Evolutionary conservation across 2,113 vertebrate species (phyloP).

Genomic region (Nipponia nippon): DNA sequence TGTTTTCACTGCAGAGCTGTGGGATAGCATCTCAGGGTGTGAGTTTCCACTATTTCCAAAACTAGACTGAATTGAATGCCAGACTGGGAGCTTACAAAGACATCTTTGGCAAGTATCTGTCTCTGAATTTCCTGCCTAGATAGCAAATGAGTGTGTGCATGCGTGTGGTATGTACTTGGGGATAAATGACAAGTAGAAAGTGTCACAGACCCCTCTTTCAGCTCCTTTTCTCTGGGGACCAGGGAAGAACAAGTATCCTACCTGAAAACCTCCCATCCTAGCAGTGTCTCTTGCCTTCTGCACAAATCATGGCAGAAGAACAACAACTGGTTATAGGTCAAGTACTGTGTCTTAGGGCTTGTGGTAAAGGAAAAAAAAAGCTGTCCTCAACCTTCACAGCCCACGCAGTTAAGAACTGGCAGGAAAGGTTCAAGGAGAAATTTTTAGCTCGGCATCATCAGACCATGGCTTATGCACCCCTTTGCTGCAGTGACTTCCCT

Average conservation of each 20-base stretch:
- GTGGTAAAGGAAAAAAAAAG: background rate
- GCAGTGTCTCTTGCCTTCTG: background rate
- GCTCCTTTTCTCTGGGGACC: background rate
- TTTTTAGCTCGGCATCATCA: background rate
- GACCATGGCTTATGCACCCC: background rate
- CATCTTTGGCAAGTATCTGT: background rate
- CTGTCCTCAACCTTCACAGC: background rate
- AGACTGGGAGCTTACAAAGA: background rate
- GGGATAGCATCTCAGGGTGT: background rate
- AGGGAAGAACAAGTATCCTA: background rate
- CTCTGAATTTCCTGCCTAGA: background rate
- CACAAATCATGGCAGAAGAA: background rate
- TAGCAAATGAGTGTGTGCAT: background rate
- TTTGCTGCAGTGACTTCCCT: background rate
- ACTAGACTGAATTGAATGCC: background rate
- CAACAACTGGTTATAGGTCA: background rate
- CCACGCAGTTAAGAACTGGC: background rate
- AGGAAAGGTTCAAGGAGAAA: background rate
- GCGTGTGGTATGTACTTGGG: background rate
- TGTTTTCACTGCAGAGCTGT: background rate
- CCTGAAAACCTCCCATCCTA: background rate
- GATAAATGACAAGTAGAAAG: background rate
- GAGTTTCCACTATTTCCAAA: background rate
- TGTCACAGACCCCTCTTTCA: background rate
- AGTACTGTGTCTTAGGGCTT: background rate